A percentile compares a stretch with the other conserved stretches of the same genome.
phyloP scores from a whole-genome alignment of 2,113 vertebrate species.

The Gallinago media region DNA sequence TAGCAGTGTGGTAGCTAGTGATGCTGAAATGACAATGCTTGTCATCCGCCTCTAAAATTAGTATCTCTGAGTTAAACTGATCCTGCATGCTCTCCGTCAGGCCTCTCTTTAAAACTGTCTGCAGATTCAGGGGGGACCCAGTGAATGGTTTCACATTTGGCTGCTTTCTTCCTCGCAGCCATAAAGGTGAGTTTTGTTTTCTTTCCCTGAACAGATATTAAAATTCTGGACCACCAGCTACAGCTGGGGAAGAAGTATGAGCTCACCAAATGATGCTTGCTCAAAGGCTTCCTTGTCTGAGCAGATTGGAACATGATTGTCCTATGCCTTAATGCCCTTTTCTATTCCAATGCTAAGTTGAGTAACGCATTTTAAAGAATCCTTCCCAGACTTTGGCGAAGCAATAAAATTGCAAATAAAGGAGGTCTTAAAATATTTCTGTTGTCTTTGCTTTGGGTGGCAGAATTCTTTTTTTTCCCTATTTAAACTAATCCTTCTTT shows the following conservation, averaged over 20 bases:
- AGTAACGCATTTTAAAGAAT: background rate
- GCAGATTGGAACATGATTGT: background rate
- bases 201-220: background rate
- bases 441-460: background rate
- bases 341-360: background rate
- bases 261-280: background rate
- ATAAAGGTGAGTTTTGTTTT: background rate
- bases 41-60: background rate
- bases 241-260: background rate
- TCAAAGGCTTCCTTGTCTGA: conserved; percentile 13
- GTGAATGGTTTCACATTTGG: background rate
- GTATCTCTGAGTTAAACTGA: background rate
- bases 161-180: background rate
- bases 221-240: background rate
- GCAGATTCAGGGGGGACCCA: background rate
- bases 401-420: background rate
- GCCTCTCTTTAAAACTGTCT: background rate
- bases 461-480: background rate
- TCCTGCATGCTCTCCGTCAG: background rate
- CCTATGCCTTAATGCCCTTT: background rate
- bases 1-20: background rate
- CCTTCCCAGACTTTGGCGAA: background rate
- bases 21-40: background rate
- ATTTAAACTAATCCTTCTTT: background rate
- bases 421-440: background rate